phyloP scores from a whole-genome alignment of 92 coral and sea anemone species.

The Actinostola sp. region DNA sequence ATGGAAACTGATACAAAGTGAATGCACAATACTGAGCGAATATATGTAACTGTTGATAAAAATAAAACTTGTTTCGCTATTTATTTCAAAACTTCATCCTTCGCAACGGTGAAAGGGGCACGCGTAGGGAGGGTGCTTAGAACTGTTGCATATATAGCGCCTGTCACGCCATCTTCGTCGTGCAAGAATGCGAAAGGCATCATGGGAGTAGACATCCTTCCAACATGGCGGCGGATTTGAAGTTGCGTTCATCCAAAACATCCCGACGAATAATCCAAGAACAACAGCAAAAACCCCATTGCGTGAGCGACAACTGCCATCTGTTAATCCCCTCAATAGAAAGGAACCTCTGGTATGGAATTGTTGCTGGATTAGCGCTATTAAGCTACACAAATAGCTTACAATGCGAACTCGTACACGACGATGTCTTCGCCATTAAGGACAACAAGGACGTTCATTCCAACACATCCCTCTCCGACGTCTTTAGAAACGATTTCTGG shows the following conservation, averaged over 20 bases:
- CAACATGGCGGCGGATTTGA: constrained; percentile 82
- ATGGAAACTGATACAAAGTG: too few species aligned
- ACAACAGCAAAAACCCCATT: background rate
- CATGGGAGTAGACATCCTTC: constrained; percentile 11
- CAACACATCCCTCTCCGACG: constrained; percentile 43
- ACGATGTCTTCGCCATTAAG: constrained; percentile 86
- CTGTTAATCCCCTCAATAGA: constrained; percentile 29
- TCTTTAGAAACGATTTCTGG: constrained; percentile 87
- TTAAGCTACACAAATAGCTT: constrained; percentile 67
- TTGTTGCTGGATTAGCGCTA: constrained; percentile 52
- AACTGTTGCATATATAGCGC: too few species aligned
- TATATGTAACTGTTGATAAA: too few species aligned
- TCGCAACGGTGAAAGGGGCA: too few species aligned
- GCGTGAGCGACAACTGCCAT: constrained; percentile 6
- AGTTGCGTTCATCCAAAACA: constrained; percentile 36
- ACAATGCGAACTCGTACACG: constrained; percentile 81
- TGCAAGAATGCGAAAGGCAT: background rate
- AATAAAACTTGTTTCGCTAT: too few species aligned
- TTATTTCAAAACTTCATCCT: too few species aligned
- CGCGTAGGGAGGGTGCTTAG: too few species aligned
- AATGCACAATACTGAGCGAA: too few species aligned
- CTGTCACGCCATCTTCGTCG: too few species aligned
- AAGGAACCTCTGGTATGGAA: constrained; percentile 51
- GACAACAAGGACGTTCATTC: constrained; percentile 79
- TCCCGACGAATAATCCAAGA: background rate